Percentiles rank a stretch among this genome's conserved stretches.
Conservation (phyloP, 2,113 vertebrate genomes). For the Aleadryas rufinucha region DNA sequence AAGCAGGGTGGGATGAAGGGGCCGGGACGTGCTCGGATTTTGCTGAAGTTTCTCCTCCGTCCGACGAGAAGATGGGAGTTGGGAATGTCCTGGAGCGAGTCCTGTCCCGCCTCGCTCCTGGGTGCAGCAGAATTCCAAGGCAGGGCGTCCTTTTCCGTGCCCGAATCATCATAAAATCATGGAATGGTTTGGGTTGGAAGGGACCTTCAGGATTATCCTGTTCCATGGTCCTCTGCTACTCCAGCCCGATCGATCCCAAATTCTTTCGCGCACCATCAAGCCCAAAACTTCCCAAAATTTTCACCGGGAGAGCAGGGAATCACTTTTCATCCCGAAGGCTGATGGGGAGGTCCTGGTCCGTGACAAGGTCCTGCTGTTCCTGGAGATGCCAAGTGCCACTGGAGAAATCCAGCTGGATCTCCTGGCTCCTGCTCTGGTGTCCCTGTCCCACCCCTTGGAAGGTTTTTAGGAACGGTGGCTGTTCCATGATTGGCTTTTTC, state of each 20-base stretch:
- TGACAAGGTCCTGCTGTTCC: not conserved
- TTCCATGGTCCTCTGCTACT: not conserved
- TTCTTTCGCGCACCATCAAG: not conserved
- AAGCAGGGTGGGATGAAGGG: not conserved
- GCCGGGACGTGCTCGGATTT: not conserved
- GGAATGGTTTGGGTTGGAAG: not conserved
- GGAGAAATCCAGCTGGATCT: not conserved
- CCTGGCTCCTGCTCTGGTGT: not conserved
- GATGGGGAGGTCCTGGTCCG: not conserved
- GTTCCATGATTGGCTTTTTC: not conserved
- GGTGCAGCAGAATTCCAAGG: not conserved
- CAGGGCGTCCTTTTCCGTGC: not conserved
- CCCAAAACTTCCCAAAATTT: not conserved
- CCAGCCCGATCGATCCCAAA: not conserved
- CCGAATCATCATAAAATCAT: no score
- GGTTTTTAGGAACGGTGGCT: not conserved
- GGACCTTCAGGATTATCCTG: not conserved
- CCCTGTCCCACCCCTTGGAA: not conserved
- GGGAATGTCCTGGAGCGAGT: not conserved
- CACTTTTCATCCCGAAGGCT: not conserved
- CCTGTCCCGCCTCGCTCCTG: not conserved
- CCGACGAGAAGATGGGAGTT: rapidly evolving
- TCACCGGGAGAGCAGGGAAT: not conserved
- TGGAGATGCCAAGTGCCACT: rapidly evolving
- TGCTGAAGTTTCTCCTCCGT: not conserved